phyloP scores from a whole-genome alignment of 2,113 vertebrate species.

The Grammomys dolichurus region DNA sequence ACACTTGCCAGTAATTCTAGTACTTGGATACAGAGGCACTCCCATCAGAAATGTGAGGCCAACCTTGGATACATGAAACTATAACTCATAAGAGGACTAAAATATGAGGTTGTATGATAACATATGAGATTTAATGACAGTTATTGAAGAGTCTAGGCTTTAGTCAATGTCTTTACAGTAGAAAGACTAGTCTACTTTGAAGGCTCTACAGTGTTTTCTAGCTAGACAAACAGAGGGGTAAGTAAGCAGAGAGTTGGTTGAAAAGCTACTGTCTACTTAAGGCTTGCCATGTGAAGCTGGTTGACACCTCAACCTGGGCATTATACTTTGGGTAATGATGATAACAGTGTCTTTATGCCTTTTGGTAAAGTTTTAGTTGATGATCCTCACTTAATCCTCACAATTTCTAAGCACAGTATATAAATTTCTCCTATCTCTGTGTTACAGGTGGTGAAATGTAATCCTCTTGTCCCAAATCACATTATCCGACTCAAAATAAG shows the following conservation, averaged over 20 bases:
- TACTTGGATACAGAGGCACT: background rate
- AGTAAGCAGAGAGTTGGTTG: background rate
- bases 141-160: background rate
- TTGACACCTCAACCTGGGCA: background rate
- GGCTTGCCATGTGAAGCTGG: background rate
- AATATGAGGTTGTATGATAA: background rate
- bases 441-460: background rate
- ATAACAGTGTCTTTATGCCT: background rate
- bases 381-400: background rate
- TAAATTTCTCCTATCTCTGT: background rate
- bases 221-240: background rate
- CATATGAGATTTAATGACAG: background rate
- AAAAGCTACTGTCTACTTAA: background rate
- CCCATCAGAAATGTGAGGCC: background rate
- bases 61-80: background rate
- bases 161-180: background rate
- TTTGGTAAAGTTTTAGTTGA: constrained; percentile 5
- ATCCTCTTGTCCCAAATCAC: background rate
- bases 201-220: background rate
- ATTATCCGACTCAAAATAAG: background rate
- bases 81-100: background rate
- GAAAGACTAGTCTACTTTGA: background rate
- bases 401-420: background rate
- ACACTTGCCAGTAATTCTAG: background rate
- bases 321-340: background rate